These are phyloP conservation scores for Hydraecia micacea DNA, from an alignment of 2,888 invertebrate genomes.

Conservation along the genomic window DNA sequence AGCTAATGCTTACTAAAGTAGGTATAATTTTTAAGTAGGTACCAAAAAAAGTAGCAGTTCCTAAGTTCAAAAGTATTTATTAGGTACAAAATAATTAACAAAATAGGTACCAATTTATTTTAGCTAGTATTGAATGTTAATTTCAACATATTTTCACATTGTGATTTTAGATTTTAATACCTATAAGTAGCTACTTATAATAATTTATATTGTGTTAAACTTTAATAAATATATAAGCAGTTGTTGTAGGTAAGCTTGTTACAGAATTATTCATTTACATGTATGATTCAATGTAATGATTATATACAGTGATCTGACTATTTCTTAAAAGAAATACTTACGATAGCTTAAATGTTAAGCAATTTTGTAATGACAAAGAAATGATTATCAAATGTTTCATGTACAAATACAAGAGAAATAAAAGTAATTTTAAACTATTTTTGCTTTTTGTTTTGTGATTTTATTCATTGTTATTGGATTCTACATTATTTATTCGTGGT, in stretches of 20 bases:
- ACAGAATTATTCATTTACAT: background rate
- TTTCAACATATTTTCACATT: background rate
- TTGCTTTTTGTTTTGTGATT: background rate
- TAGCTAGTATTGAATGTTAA: constrained; percentile 14
- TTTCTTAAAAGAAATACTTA: constrained; percentile 15
- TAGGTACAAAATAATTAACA: background rate
- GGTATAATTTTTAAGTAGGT: background rate
- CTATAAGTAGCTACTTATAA: background rate
- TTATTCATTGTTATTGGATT: background rate
- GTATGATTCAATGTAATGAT: constrained; percentile 1
- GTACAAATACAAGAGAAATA: constrained; percentile 29
- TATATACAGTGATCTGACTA: constrained; percentile 19
- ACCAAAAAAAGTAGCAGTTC: background rate
- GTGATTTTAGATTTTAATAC: constrained; percentile 19
- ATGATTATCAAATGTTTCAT: constrained; percentile 19
- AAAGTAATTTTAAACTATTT: constrained; percentile 19
- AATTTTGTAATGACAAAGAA: constrained; percentile 42
- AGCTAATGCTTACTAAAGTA: background rate
- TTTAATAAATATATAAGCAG: constrained; percentile 3
- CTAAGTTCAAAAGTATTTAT: background rate
- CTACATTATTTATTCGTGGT: background rate
- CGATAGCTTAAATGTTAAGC: constrained; percentile 19
- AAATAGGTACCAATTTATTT: background rate
- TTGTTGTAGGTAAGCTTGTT: constrained; percentile 14
- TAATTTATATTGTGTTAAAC: background rate